phyloP scores from a whole-genome alignment of 2,888 invertebrate genomes.

The Lasioglossum villosulum region DNA sequence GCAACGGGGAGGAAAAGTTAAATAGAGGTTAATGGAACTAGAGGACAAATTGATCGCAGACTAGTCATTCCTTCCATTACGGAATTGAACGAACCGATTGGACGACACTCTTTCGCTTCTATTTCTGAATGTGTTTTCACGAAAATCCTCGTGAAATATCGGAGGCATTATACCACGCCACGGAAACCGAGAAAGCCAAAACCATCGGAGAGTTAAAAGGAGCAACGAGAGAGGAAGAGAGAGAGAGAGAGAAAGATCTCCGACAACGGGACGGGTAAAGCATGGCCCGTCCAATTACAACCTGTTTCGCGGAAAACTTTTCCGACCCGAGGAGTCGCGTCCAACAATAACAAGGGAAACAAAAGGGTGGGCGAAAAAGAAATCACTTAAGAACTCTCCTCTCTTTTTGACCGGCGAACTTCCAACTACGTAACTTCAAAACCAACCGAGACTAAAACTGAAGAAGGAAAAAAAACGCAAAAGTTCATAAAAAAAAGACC shows the following conservation, averaged over 20 bases:
- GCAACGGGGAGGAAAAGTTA: neutral
- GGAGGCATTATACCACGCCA: neutral
- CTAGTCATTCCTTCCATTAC: neutral
- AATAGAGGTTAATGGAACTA: neutral
- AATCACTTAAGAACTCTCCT: conserved; percentile 18
- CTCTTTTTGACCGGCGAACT: neutral
- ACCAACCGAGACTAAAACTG: neutral
- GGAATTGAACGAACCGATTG: neutral
- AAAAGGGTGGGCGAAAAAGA: conserved; percentile 9
- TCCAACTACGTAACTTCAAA: conserved; percentile 9
- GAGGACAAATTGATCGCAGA: conserved; percentile 1
- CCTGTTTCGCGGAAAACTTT: conserved; percentile 32
- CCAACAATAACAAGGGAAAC: neutral
- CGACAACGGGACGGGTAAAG: neutral
- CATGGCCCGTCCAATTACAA: conserved; percentile 12
- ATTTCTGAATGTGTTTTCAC: neutral
- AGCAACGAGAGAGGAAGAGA: neutral
- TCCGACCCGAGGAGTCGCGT: neutral
- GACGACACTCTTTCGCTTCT: neutral
- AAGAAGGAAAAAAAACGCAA: neutral
- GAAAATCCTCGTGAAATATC: neutral
- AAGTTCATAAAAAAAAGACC: neutral
- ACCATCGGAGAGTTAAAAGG: neutral
- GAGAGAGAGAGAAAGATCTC: too few species aligned
- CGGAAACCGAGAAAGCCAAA: neutral